These are phyloP conservation scores for Megathymus violae DNA, from an alignment of 1,140 invertebrate species.

Conservation along the genomic window DNA sequence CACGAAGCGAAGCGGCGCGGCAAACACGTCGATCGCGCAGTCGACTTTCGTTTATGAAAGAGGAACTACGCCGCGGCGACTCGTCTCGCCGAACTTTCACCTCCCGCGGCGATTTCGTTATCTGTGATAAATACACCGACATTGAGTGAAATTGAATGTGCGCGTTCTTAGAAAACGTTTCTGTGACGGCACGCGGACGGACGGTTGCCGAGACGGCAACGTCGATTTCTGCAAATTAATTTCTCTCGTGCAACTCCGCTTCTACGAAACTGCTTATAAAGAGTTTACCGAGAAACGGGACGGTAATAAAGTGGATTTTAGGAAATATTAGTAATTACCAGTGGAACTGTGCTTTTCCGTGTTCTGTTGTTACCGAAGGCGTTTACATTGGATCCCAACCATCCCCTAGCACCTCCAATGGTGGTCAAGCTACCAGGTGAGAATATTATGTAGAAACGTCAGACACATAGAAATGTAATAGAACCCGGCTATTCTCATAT, in stretches of 20 bases:
- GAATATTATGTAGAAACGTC: too few relatives aligned
- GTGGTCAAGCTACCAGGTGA: slow-evolving; percentile 81
- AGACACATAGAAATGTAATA: slow-evolving; percentile 11
- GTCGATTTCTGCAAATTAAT: slow-evolving; percentile 80
- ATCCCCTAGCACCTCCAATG: slow-evolving; percentile 74
- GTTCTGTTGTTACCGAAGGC: slow-evolving; percentile 64
- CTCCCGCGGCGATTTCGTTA: slow-evolving; percentile 73
- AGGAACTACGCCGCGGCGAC: slow-evolving; percentile 53
- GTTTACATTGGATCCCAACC: slow-evolving; percentile 82
- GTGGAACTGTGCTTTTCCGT: slow-evolving; percentile 78
- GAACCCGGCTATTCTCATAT: slow-evolving; percentile 15
- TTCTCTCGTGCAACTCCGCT: slow-evolving; percentile 74
- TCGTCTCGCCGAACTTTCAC: slow-evolving; percentile 71
- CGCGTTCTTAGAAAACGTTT: slow-evolving; percentile 73
- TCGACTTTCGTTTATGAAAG: slow-evolving; percentile 61
- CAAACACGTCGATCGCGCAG: slow-evolving; percentile 42
- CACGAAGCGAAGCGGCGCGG: too few relatives aligned
- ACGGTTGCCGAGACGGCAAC: slow-evolving; percentile 59
- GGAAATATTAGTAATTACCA: slow-evolving; percentile 78
- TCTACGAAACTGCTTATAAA: slow-evolving; percentile 81
- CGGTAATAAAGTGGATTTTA: slow-evolving; percentile 79
- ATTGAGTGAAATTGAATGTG: slow-evolving; percentile 80
- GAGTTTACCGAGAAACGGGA: slow-evolving; percentile 79
- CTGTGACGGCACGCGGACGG: slow-evolving; percentile 65
- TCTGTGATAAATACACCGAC: slow-evolving; percentile 73